Evolutionary conservation across 2,888 invertebrate species (phyloP).

Genomic region (Cataglyphis rosenhaueri): DNA sequence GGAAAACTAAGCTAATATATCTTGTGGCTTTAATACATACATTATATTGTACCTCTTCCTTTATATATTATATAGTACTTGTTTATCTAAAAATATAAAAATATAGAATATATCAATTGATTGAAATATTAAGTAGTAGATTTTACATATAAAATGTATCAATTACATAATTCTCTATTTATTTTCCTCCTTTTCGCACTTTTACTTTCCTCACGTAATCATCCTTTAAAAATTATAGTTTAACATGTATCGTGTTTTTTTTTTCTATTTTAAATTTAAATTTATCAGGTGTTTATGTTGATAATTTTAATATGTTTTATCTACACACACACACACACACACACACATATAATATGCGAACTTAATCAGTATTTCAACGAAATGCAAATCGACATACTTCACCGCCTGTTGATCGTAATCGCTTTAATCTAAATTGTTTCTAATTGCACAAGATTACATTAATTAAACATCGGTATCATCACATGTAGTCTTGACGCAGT

Average conservation of each 20-base stretch:
- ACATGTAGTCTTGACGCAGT: not conserved
- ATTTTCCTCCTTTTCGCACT: not conserved
- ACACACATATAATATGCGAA: too few relatives aligned
- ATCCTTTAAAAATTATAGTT: slow-evolving; percentile 3
- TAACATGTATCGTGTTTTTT: not conserved
- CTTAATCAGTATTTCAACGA: not conserved
- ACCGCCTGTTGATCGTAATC: not conserved
- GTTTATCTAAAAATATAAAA: not conserved
- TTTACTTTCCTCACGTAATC: not conserved
- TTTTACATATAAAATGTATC: not conserved
- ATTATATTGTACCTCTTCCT: slow-evolving; percentile 1
- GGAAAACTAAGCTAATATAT: slow-evolving; percentile 13
- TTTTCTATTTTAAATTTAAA: not conserved
- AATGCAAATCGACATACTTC: not conserved
- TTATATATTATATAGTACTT: not conserved
- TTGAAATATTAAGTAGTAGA: not conserved
- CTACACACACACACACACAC: too few relatives aligned
- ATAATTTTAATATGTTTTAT: slow-evolving; percentile 1
- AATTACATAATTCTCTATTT: not conserved
- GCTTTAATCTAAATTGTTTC: slow-evolving; percentile 7
- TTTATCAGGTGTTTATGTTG: not conserved
- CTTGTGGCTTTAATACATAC: not conserved
- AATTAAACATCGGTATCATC: slow-evolving; percentile 29
- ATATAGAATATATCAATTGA: slow-evolving; percentile 1
- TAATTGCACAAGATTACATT: slow-evolving; percentile 19